Base-by-base conservation (phyloP, 2,797 vertebrate genomes). In the Perdix hodgsoniae region DNA sequence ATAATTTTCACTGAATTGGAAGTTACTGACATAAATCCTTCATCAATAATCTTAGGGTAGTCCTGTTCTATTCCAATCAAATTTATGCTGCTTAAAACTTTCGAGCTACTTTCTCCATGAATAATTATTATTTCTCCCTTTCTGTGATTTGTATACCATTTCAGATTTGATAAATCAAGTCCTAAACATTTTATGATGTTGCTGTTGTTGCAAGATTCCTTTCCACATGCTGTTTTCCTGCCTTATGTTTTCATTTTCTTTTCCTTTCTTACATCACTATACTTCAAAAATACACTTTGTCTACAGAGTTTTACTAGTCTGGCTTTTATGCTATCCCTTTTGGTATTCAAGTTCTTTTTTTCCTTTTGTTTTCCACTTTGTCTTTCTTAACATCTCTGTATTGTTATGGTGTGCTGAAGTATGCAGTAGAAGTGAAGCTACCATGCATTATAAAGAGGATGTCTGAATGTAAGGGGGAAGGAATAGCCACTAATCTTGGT, bases 21-120 rank as follows among this genome's bases (percentile, higher is more conserved):
- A 88, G 52, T 83, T 77, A 91, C 57, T 71, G 72, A 65, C 49
- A 94, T 79, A 91, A 94, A 80, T 69, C 88, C 72, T 86, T 88
- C 90, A 93, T 91, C 88, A 90, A 76, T 86, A 93, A 82, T 84
- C 80, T 93, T 83, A 69, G 60, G 42, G 64, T 74, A 83, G 69
- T n/a, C 52, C 52, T 92, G 49, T 78, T 88, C 79, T 79, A 77
- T 93, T 95, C 40, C 83, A 86, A 71, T 67, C 40, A 83, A 74
- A 77, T 91, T 93, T 93, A 86, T 80, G 74, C 49, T 61, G 22
- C 67, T 94, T 67, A 86, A 88, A 94, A 93, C 75, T 93, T 95
- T 74, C 0, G 3, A 90, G 74, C 16, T 73, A 69, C 54, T 83
- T 88, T 87, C 72, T 71, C 45, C 47, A 83, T 90, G 78, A 96